These are phyloP conservation scores for Maccullochella peelii DNA, from an alignment of 2,113 vertebrate genomes.

Conservation along the genomic window DNA sequence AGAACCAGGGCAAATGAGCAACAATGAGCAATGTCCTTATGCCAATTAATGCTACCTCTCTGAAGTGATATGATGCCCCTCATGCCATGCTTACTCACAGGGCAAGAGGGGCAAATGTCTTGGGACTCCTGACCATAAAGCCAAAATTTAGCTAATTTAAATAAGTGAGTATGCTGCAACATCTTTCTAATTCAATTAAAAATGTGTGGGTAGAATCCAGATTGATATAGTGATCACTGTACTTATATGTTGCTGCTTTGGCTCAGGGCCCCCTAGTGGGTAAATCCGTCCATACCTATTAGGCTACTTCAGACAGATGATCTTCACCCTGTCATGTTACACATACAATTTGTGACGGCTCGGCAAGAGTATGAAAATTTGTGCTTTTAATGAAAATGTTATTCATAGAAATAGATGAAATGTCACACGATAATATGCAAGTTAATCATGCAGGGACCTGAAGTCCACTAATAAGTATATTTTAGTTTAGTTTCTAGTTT, in stretches of 20 bases:
- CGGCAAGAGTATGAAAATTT: background rate
- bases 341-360: background rate
- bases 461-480: background rate
- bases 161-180: background rate
- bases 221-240: background rate
- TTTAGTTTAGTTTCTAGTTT: background rate
- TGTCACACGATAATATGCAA: too few relatives aligned
- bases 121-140: background rate
- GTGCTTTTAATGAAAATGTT: background rate
- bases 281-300: background rate
- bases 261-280: conserved; percentile 5
- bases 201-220: background rate
- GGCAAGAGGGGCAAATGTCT: background rate
- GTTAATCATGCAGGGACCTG: too few relatives aligned
- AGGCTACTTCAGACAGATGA: background rate
- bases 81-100: background rate
- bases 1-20: background rate
- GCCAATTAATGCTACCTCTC: background rate
- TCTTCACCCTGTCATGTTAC: background rate
- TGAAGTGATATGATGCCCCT: background rate
- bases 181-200: background rate
- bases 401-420: background rate
- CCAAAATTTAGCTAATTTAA: background rate
- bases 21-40: too few relatives aligned
- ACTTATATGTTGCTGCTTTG: conserved; percentile 1